A percentile compares a stretch with the other conserved stretches of the same genome.
Conservation (phyloP, 2,113 vertebrate genomes). For the Ochotona princeps region DNA sequence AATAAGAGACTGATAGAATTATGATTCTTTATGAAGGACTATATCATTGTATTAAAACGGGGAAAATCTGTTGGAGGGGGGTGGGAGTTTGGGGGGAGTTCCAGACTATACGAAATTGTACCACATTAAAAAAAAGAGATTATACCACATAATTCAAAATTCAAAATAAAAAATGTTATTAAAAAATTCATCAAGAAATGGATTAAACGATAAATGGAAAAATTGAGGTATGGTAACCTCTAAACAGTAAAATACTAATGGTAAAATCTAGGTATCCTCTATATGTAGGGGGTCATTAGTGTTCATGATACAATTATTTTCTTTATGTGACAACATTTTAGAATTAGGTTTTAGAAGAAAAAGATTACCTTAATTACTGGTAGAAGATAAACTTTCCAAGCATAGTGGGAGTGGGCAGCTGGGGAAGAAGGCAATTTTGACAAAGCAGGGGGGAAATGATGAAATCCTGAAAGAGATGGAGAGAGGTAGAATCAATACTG, state of each 20-base stretch:
- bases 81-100: too few species aligned
- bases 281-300: neutral
- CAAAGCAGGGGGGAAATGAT: neutral
- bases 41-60: too few species aligned
- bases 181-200: neutral
- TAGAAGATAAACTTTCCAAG: neutral
- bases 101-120: too few species aligned
- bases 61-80: too few species aligned
- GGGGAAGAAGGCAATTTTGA: neutral
- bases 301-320: constrained; percentile 3
- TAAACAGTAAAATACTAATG: neutral
- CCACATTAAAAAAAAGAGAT: too few species aligned
- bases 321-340: neutral
- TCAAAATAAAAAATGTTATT: too few species aligned
- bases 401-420: neutral
- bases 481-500: neutral
- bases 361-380: neutral
- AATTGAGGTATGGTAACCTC: neutral
- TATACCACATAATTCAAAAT: too few species aligned
- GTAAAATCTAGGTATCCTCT: neutral
- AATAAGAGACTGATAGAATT: too few species aligned
- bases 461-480: neutral
- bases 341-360: neutral
- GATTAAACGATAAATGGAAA: neutral
- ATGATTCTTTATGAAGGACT: too few species aligned